Conservation (phyloP, 2,888 invertebrate genomes). For the Sialis fuliginosa region DNA sequence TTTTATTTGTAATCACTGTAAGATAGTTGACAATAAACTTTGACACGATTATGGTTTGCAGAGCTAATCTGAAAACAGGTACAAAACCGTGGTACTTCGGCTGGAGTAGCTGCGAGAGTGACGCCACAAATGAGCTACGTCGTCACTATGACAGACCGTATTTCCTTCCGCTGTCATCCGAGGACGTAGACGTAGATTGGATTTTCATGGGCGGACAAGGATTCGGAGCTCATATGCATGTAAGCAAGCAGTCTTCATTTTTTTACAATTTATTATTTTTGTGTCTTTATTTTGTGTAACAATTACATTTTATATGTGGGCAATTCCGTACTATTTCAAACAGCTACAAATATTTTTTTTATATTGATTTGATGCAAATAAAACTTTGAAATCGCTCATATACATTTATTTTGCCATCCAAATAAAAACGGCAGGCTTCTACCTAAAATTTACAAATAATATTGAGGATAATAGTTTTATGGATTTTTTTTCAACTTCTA, state of each 20-base stretch:
- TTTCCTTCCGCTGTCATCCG: conserved; percentile 71
- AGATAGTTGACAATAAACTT: not conserved
- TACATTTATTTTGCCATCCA: too few relatives aligned
- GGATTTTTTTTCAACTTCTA: too few relatives aligned
- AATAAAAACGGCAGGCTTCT: too few relatives aligned
- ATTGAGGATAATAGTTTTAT: too few relatives aligned
- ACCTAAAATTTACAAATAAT: too few relatives aligned
- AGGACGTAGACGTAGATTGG: conserved; percentile 86
- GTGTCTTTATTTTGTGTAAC: not conserved
- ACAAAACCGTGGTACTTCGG: conserved; percentile 44
- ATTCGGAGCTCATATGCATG: conserved; percentile 90
- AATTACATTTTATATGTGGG: not conserved
- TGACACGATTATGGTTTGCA: not conserved
- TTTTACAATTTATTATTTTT: not conserved
- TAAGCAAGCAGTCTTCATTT: conserved; percentile 27
- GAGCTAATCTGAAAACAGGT: conserved; percentile 12
- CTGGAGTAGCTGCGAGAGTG: conserved; percentile 87
- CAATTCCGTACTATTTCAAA: too few relatives aligned
- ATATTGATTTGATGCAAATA: too few relatives aligned
- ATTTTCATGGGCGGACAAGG: conserved; percentile 94
- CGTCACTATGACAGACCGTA: conserved; percentile 70
- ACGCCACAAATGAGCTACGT: conserved; percentile 58
- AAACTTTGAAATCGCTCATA: too few relatives aligned
- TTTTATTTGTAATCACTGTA: not conserved
- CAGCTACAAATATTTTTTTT: too few relatives aligned